Percentiles rank a stretch among this genome's conserved stretches.
Conservation (phyloP, 2,888 invertebrate genomes). For the Chrysolina americana region DNA sequence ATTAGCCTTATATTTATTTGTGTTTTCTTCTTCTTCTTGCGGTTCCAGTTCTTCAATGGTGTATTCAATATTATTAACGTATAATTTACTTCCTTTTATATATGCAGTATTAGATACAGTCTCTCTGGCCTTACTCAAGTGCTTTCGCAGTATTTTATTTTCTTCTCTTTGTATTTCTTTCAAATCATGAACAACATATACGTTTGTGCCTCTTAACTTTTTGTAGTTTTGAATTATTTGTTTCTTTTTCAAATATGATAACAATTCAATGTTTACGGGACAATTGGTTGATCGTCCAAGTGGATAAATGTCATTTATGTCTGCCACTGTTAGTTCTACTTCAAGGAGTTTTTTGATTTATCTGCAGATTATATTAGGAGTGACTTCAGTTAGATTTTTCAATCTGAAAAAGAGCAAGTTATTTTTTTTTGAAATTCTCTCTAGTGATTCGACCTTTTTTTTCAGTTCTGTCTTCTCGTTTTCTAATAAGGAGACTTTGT, state of each 20-base stretch:
- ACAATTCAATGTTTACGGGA: neutral
- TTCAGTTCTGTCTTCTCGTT: conserved; percentile 14
- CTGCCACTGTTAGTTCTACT: no score
- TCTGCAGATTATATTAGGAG: no score
- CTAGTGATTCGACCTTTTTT: neutral
- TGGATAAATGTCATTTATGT: no score
- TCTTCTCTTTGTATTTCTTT: neutral
- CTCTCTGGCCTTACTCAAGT: no score
- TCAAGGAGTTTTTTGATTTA: no score
- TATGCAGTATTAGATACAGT: neutral
- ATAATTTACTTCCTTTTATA: neutral
- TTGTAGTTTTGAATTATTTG: neutral
- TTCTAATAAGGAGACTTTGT: neutral
- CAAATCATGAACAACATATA: neutral
- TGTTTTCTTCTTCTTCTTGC: neutral
- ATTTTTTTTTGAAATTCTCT: no score
- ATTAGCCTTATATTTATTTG: neutral
- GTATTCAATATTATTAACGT: neutral
- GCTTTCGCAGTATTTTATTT: no score
- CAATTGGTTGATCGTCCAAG: neutral
- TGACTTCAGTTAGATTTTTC: no score
- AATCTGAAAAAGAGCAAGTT: no score
- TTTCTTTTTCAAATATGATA: neutral
- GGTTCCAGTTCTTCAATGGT: neutral
- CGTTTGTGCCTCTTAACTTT: neutral